A percentile compares a stretch with the other conserved stretches of the same genome.
Conservation (phyloP, 2,797 vertebrate species). For the Etheostoma nigrum region DNA sequence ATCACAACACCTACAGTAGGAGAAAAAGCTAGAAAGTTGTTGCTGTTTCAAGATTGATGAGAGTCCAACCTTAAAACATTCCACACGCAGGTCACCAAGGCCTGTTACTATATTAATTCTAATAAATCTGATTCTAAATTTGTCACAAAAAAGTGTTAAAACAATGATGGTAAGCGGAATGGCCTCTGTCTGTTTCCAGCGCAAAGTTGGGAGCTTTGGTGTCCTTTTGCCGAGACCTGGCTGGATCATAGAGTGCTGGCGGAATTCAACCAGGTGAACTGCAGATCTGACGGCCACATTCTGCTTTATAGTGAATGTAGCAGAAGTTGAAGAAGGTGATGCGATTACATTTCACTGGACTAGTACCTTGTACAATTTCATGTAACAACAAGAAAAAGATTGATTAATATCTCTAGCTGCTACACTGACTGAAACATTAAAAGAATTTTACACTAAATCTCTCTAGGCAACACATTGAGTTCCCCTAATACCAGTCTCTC, state of each 20-base stretch:
- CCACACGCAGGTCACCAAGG: not conserved
- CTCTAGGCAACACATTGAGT: not conserved
- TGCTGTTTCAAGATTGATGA: not conserved
- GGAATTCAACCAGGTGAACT: no score
- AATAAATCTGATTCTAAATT: not conserved
- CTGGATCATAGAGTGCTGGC: no score
- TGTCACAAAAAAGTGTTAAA: not conserved
- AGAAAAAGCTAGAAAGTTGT: not conserved
- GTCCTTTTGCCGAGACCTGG: no score
- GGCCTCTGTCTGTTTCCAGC: no score
- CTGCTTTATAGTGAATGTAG: no score
- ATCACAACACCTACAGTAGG: not conserved
- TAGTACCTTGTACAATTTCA: no score
- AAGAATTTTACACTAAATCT: not conserved
- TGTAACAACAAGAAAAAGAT: no score
- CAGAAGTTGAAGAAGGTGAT: no score
- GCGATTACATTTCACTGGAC: no score
- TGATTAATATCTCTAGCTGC: not conserved
- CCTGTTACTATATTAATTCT: not conserved
- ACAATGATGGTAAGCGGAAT: no score
- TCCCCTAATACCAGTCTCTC: not conserved
- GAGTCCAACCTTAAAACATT: not conserved
- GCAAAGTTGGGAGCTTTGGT: no score
- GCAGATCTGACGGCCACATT: no score
- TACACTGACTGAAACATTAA: not conserved